These are phyloP conservation scores for Platycnemis pennipes DNA, from an alignment of 2,888 invertebrate genomes.

Conservation along the genomic window DNA sequence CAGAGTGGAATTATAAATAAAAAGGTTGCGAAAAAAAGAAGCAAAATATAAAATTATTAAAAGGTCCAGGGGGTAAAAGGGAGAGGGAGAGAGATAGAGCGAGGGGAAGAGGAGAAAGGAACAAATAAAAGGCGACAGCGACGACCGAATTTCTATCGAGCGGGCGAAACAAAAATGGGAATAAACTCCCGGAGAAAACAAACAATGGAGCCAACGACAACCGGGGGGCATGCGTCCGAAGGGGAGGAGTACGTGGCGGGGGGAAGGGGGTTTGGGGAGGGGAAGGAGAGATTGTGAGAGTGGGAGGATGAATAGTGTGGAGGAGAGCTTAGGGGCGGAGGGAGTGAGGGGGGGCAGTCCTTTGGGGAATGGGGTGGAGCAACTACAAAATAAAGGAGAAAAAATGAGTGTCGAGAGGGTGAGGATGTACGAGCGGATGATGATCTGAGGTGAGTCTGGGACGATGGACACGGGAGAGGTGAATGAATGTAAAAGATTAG, in stretches of 20 bases:
- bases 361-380: too few species aligned
- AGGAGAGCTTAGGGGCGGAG: too few species aligned
- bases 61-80: not conserved
- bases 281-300: not conserved
- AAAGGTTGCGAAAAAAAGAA: conserved; percentile 21
- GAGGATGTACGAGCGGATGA: too few species aligned
- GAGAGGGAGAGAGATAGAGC: not conserved
- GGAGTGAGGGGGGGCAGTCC: too few species aligned
- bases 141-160: conserved; percentile 46
- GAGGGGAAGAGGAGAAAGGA: not conserved
- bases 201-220: not conserved
- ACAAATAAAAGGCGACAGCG: not conserved
- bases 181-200: conserved; percentile 34
- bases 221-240: not conserved
- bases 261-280: not conserved
- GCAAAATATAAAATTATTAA: conserved; percentile 37
- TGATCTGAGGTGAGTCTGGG: not conserved
- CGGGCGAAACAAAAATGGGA: not conserved
- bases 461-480: not conserved
- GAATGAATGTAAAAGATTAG: too few species aligned
- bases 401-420: too few species aligned
- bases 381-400: too few species aligned
- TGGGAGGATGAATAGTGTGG: too few species aligned
- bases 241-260: not conserved
- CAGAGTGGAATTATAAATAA: not conserved